These are phyloP conservation scores for Auanema sp. DNA, from an alignment of 2,888 invertebrate species.

Conservation along the genomic window DNA sequence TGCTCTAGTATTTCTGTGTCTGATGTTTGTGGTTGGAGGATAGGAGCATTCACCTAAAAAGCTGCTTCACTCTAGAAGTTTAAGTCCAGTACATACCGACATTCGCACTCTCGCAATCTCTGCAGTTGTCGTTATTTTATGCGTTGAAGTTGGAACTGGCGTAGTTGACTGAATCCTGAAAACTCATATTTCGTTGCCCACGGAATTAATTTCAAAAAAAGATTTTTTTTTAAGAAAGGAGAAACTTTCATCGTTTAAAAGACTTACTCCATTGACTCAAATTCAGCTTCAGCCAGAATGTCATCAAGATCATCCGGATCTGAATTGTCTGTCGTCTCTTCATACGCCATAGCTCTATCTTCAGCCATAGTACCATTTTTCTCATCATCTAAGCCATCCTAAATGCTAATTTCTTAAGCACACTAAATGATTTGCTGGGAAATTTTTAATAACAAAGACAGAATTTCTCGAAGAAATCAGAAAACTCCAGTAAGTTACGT, in stretches of 20 bases:
- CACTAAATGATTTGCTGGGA: conserved; percentile 2
- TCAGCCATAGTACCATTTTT: conserved; percentile 14
- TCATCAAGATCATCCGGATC: conserved; percentile 20
- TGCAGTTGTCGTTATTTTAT: conserved; percentile 16
- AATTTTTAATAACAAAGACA: neutral
- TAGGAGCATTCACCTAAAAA: conserved; percentile 34
- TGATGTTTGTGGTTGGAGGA: conserved; percentile 41
- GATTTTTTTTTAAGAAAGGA: too few species aligned
- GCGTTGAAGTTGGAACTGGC: conserved; percentile 8
- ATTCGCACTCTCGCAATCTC: conserved; percentile 21
- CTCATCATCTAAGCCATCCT: conserved; percentile 20
- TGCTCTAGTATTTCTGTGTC: conserved; percentile 60
- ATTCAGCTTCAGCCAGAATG: conserved; percentile 19
- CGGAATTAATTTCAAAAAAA: too few species aligned
- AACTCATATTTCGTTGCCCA: neutral
- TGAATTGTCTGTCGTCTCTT: conserved; percentile 17
- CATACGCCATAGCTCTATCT: conserved; percentile 3
- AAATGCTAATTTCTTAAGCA: conserved; percentile 17
- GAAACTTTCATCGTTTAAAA: neutral
- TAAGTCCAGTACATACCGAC: conserved; percentile 10
- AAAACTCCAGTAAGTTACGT: neutral
- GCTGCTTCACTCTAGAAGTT: neutral
- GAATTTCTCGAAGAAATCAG: neutral
- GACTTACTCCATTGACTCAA: conserved; percentile 24
- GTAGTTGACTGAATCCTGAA: neutral